These are phyloP conservation scores for Lepidothrix coronata DNA, from an alignment of 2,113 vertebrate species.

Conservation along the genomic window DNA sequence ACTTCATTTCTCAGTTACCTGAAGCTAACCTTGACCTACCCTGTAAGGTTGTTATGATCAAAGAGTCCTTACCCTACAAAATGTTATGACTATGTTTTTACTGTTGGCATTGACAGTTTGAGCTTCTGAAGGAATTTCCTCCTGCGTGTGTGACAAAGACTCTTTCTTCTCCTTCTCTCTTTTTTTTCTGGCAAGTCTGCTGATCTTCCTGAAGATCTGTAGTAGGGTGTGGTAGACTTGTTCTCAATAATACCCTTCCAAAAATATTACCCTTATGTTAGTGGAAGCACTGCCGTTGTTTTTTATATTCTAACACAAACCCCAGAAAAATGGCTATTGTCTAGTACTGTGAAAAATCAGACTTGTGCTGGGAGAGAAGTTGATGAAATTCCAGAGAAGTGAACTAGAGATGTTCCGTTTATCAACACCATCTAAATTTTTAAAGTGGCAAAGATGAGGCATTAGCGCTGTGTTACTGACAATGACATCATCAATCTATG, in stretches of 20 bases:
- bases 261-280: conserved; percentile 42
- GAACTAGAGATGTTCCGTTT: neutral
- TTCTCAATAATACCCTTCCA: conserved; percentile 65
- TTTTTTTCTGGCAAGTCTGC: conserved; percentile 21
- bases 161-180: neutral
- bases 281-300: neutral
- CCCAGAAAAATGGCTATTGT: neutral
- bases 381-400: conserved; percentile 28
- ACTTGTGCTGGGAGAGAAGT: neutral
- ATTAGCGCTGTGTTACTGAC: neutral
- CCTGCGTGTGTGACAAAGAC: conserved; percentile 9
- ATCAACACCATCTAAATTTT: conserved; percentile 18
- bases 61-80: neutral
- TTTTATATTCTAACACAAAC: conserved; percentile 26
- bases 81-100: conserved; percentile 7
- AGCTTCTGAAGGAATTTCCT: conserved; percentile 44
- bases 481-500: conserved; percentile 12
- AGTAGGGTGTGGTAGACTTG: conserved; percentile 58
- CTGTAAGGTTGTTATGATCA: neutral
- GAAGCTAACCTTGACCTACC: neutral
- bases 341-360: neutral
- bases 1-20: neutral
- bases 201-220: conserved; percentile 32
- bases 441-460: neutral
- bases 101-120: conserved; percentile 20